Evolutionary conservation across 2,888 invertebrate species (phyloP).

Genomic region (Netelia melanura): DNA sequence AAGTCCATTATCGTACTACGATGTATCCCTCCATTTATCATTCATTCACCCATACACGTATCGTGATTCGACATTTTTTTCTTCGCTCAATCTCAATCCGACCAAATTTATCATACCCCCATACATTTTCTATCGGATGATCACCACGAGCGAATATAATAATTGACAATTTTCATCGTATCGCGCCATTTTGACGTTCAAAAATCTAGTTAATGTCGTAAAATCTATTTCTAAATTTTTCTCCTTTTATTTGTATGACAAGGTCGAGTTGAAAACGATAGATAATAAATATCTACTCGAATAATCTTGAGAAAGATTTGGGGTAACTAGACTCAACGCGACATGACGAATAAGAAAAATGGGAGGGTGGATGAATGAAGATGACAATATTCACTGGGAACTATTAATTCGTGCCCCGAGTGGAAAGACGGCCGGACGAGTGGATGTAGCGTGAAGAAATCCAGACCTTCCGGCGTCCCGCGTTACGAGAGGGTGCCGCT

Average conservation of each 20-base stretch:
- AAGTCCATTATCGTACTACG: constrained; percentile 5
- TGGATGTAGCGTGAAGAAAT: constrained; percentile 36
- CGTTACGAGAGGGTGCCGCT: constrained; percentile 39
- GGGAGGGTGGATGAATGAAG: not conserved
- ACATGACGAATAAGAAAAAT: not conserved
- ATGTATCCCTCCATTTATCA: not conserved
- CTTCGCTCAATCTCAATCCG: constrained; percentile 10
- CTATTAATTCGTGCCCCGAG: constrained; percentile 54
- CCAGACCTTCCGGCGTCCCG: constrained; percentile 66
- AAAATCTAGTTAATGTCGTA: not conserved
- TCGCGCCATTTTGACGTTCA: not conserved
- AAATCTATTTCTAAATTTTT: not conserved
- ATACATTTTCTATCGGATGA: not conserved
- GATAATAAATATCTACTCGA: constrained; percentile 13
- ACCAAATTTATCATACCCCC: not conserved
- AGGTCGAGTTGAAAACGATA: not conserved
- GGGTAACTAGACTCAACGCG: constrained; percentile 8
- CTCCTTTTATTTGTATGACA: not conserved
- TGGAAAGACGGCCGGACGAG: constrained; percentile 46
- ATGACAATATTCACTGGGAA: constrained; percentile 19
- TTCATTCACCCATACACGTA: not conserved
- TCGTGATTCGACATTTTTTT: constrained; percentile 16
- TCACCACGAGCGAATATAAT: not conserved
- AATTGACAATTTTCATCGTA: not conserved
- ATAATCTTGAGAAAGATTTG: constrained; percentile 28